Conservation (phyloP, 2,797 vertebrate species). For the Bucorvus abyssinicus region DNA sequence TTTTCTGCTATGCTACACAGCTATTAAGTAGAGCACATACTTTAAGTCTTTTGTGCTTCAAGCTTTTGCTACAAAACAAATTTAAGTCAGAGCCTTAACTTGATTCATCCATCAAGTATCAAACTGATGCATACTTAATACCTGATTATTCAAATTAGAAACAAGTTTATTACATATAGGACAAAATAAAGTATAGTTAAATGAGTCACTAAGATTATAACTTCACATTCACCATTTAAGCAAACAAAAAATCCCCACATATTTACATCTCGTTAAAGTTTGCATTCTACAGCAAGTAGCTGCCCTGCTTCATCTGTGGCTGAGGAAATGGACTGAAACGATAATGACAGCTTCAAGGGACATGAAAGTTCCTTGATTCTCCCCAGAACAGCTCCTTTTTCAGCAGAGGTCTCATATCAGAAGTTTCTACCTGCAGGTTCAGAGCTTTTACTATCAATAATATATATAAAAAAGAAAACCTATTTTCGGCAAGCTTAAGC, state of each 20-base stretch:
- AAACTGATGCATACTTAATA: not conserved
- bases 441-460: not conserved
- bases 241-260: accelerated
- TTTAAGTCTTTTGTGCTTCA: not conserved
- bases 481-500: not conserved
- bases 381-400: not conserved
- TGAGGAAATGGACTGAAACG: not conserved
- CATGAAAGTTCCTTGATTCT: not conserved
- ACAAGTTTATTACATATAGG: not conserved
- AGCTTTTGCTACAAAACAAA: not conserved
- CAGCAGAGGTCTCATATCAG: not conserved
- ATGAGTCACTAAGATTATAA: not conserved
- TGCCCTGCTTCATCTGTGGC: not conserved
- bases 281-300: not conserved
- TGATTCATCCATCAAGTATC: not conserved
- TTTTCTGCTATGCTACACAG: not conserved
- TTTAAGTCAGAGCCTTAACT: not conserved
- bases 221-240: not conserved
- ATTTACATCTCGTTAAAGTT: not conserved
- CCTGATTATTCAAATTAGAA: not conserved
- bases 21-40: not conserved
- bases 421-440: not conserved
- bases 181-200: not conserved
- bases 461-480: not conserved
- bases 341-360: not conserved